Percentiles rank a stretch among this genome's conserved stretches.
phyloP scores from a whole-genome alignment of 2,797 vertebrate genomes.

The Pyrocephalus nanus region DNA sequence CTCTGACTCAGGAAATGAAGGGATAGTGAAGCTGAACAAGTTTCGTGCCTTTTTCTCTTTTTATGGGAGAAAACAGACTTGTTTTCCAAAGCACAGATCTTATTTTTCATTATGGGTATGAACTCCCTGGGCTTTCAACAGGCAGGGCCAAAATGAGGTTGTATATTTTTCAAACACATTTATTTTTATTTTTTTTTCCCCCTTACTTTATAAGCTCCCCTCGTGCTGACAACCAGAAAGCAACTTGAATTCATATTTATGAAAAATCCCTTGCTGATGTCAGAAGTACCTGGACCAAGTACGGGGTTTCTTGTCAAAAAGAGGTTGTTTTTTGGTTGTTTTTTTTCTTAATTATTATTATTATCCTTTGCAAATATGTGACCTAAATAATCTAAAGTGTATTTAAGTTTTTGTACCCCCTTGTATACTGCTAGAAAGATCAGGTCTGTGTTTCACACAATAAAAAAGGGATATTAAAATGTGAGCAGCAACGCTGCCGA shows the following conservation, averaged over 20 bases:
- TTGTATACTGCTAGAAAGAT: accelerated
- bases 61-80: background rate
- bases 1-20: too few species aligned
- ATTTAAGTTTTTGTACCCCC: background rate
- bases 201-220: background rate
- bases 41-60: background rate
- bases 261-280: background rate
- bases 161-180: background rate
- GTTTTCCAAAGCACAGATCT: background rate
- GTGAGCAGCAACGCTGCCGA: background rate
- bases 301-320: background rate
- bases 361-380: background rate
- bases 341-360: background rate
- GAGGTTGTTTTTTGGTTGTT: too few species aligned
- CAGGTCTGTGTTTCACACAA: background rate
- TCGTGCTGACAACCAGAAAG: background rate
- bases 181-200: background rate
- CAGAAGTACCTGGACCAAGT: background rate
- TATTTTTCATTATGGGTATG: background rate
- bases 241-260: background rate
- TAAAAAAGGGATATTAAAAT: background rate
- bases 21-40: background rate
- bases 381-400: background rate
- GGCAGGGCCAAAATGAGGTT: background rate
- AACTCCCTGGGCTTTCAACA: background rate